Evolutionary conservation across 2,113 vertebrate genomes (phyloP), one percentile per base, ranked within the genome.

Genomic region (Archilochus colubris): DNA sequence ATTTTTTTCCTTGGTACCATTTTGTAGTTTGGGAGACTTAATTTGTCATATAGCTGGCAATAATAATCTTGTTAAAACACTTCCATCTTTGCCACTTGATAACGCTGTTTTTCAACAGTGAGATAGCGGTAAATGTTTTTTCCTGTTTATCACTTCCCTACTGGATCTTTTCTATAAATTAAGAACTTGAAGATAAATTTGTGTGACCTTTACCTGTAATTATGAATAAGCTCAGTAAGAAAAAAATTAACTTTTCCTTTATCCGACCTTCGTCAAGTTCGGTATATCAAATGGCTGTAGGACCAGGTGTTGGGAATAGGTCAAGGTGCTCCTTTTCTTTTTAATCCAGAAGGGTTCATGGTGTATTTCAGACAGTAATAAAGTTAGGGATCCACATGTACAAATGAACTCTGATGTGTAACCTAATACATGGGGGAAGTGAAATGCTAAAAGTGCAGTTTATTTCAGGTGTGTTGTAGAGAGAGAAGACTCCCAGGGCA

Each of bases 31-130:
- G 31, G 44, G 68, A 84, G 55, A 70, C 53, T 80, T 93, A 68
- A 82, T 84, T 83, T 95, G 85, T 88, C 90, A 72, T 67, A 33
- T 72, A 76, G 76, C 93, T 94, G 95, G 82, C 82, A 89, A 61
- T 86, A 91, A 77, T 81, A 86, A 54, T 81, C 64, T 88, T 88
- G 85, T 70, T 95, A 88, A 88, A 70, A 93, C 57, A 69, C 69
- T 90, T 69, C 7, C 2, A n/a, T 93, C 0, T 0, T 67, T 94
- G 81, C 77, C 77, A 54, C 79, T 88, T 94, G 61, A 68, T 94
- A 86, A 30, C 75, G 57, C 63, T 75, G 50, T 6, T 86, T 86
- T 86, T 83, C 69, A 84, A 73, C 44, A 81, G 36, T 44, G 55
- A 72, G 63, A 55, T 44, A 58, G n/a, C 61, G 76, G 38, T 25